Conservation (phyloP, 2,113 vertebrate genomes). For the Galemys pyrenaicus region DNA sequence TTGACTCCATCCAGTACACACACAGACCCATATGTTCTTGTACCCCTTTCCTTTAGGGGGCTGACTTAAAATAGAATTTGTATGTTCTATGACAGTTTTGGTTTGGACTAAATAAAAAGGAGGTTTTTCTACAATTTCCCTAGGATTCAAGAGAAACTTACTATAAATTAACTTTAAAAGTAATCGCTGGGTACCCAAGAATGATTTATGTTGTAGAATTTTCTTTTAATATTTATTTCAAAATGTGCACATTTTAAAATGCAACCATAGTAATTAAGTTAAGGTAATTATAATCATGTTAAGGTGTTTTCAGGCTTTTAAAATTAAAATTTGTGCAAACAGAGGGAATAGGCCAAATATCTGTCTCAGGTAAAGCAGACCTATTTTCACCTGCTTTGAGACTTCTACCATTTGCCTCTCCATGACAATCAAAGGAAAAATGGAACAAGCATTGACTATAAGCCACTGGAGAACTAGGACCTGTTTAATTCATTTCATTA, state of each 20-base stretch:
- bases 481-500: constrained; percentile 65
- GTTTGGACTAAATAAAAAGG: not conserved
- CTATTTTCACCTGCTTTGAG: not conserved
- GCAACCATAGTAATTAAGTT: constrained; percentile 63
- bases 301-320: constrained; percentile 68
- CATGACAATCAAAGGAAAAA: constrained; percentile 23
- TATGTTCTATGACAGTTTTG: constrained; percentile 3
- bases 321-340: constrained; percentile 67
- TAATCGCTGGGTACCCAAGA: not conserved
- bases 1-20: not conserved
- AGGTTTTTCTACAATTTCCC: not conserved
- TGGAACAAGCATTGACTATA: constrained; percentile 8
- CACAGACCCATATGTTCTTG: not conserved
- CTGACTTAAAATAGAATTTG: constrained; percentile 7
- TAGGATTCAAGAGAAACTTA: constrained; percentile 36
- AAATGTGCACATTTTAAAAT: constrained; percentile 67
- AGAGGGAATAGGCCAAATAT: constrained; percentile 46
- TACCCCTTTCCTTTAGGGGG: not conserved
- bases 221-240: constrained; percentile 69
- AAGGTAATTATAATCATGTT: constrained; percentile 66
- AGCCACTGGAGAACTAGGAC: constrained; percentile 39
- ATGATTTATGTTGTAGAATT: constrained; percentile 57
- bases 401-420: constrained; percentile 33
- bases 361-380: constrained; percentile 4
- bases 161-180: constrained; percentile 14